A percentile compares a stretch with the other conserved stretches of the same genome.
These are phyloP conservation scores for Lordiphosa andalusiaca DNA, from an alignment of 2,888 invertebrate species.

Conservation along the genomic window DNA sequence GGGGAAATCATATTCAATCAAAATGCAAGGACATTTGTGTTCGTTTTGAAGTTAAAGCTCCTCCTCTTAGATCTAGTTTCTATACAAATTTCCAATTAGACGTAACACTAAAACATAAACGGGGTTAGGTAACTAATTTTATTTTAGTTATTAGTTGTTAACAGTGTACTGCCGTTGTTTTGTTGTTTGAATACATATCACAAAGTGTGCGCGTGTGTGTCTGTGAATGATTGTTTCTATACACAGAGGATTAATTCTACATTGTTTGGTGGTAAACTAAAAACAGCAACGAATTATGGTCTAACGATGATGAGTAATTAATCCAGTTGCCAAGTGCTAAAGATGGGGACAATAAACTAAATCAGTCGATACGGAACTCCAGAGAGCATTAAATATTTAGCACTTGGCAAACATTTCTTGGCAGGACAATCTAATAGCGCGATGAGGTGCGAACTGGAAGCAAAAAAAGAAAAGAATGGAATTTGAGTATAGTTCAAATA, in stretches of 20 bases:
- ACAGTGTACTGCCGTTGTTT: constrained; percentile 21
- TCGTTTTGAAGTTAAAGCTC: no score
- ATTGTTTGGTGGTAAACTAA: no score
- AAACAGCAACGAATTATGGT: no score
- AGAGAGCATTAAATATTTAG: constrained; percentile 15
- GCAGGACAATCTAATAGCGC: constrained; percentile 33
- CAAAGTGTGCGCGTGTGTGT: constrained; percentile 39
- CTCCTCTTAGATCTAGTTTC: no score
- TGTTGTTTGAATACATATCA: constrained; percentile 49
- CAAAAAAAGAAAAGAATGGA: no score
- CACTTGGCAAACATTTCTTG: constrained; percentile 1
- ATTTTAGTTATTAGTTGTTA: constrained; percentile 32
- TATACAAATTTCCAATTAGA: no score
- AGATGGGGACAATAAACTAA: constrained; percentile 3
- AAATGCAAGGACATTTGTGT: no score
- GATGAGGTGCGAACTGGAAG: constrained; percentile 26
- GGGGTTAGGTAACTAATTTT: constrained; percentile 35
- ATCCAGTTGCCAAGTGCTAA: constrained; percentile 9
- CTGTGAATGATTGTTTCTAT: constrained; percentile 20
- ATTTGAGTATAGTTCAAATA: no score
- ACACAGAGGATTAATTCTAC: not conserved
- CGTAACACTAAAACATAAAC: constrained; percentile 3
- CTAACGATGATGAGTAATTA: not conserved
- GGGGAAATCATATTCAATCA: no score
- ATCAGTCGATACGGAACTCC: constrained; percentile 17